Evolutionary conservation across 2,113 vertebrate species (phyloP).

Genomic region (Pelusios castaneus): DNA sequence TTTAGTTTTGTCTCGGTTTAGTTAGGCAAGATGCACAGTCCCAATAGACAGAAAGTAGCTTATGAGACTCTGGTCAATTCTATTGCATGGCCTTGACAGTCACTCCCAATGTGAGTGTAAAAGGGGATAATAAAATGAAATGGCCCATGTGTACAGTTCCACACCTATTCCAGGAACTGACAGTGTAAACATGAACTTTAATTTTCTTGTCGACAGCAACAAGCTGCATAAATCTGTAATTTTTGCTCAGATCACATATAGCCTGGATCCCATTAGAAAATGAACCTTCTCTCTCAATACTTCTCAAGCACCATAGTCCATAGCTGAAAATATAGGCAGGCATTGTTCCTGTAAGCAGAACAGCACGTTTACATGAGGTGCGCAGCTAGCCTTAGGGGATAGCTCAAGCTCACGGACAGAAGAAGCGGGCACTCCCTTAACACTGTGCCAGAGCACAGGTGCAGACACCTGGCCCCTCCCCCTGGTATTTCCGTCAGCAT

Average conservation of each 20-base stretch:
- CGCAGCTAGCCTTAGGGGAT: background rate
- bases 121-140: background rate
- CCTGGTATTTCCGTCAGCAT: background rate
- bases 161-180: background rate
- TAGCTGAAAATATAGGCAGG: background rate
- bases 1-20: background rate
- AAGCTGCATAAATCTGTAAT: background rate
- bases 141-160: background rate
- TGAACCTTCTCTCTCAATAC: background rate
- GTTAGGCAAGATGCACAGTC: background rate
- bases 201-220: background rate
- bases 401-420: background rate
- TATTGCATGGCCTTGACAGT: background rate
- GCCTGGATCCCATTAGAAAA: background rate
- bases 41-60: background rate
- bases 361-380: background rate
- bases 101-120: background rate
- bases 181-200: background rate
- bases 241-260: background rate
- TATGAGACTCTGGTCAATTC: too few relatives aligned
- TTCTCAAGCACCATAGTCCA: background rate
- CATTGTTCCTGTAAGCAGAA: background rate
- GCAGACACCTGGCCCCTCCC: background rate
- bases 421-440: background rate
- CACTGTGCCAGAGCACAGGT: background rate